phyloP scores from a whole-genome alignment of 2,113 vertebrate genomes.

The Apteryx mantelli region DNA sequence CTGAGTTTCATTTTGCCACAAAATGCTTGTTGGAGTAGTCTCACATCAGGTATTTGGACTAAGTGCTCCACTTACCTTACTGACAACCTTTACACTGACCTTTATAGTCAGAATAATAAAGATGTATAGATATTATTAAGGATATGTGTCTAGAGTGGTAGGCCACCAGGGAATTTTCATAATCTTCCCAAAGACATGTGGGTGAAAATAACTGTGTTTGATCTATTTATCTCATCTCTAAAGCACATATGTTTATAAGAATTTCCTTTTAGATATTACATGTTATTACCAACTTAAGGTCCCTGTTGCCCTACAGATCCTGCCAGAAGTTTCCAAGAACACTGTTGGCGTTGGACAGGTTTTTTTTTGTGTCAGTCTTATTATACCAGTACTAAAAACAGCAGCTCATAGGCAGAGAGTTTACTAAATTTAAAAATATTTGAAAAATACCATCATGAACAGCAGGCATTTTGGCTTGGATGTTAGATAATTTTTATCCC shows the following conservation, averaged over 20 bases:
- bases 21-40: not conserved
- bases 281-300: not conserved
- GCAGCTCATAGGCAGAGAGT: not conserved
- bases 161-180: not conserved
- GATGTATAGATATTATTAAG: not conserved
- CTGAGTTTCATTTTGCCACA: not conserved
- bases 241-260: not conserved
- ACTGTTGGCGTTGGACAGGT: not conserved
- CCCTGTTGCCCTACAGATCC: not conserved
- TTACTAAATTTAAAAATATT: not conserved
- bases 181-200: not conserved
- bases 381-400: not conserved
- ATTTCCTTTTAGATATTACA: not conserved
- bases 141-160: not conserved
- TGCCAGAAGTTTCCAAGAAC: not conserved
- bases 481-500: not conserved
- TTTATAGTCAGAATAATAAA: not conserved
- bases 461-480: not conserved
- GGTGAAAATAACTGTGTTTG: not conserved
- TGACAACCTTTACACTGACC: not conserved
- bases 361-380: not conserved
- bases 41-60: not conserved
- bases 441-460: not conserved
- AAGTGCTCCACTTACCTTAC: not conserved
- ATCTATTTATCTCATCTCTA: not conserved